phyloP scores from a whole-genome alignment of 2,113 vertebrate genomes.

The Siniperca chuatsi region DNA sequence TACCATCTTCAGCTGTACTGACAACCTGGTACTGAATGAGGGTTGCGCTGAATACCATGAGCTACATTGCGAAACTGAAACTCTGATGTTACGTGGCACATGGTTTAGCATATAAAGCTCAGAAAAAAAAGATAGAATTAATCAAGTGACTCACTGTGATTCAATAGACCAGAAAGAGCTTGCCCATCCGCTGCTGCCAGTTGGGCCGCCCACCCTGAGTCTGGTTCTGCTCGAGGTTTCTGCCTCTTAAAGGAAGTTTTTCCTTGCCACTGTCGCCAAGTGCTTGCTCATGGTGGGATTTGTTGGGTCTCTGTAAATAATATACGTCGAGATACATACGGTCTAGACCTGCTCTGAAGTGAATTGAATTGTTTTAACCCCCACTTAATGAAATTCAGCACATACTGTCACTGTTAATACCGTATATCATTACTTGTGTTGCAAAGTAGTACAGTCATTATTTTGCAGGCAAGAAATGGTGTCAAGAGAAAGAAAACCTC shows the following conservation, averaged over 20 bases:
- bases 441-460: neutral
- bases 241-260: too few relatives aligned
- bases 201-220: too few relatives aligned
- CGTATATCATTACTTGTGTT: slow-evolving; percentile 9
- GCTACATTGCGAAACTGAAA: neutral
- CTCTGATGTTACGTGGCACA: slow-evolving; percentile 2
- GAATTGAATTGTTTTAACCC: neutral
- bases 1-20: neutral
- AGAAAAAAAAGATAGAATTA: slow-evolving; percentile 20
- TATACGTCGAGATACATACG: too few relatives aligned
- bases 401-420: slow-evolving; percentile 6
- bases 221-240: too few relatives aligned
- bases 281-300: too few relatives aligned
- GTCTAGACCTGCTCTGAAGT: too few relatives aligned
- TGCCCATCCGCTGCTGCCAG: neutral
- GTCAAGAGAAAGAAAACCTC: slow-evolving; percentile 1
- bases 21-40: neutral
- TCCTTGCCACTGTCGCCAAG: too few relatives aligned
- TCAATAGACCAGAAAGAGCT: neutral
- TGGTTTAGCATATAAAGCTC: neutral
- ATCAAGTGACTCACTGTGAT: slow-evolving; percentile 6
- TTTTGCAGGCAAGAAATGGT: slow-evolving; percentile 6
- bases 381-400: slow-evolving; percentile 12
- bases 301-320: too few relatives aligned
- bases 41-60: neutral